Conservation (phyloP, 2,888 invertebrate species). For the Leucozona laternaria region DNA sequence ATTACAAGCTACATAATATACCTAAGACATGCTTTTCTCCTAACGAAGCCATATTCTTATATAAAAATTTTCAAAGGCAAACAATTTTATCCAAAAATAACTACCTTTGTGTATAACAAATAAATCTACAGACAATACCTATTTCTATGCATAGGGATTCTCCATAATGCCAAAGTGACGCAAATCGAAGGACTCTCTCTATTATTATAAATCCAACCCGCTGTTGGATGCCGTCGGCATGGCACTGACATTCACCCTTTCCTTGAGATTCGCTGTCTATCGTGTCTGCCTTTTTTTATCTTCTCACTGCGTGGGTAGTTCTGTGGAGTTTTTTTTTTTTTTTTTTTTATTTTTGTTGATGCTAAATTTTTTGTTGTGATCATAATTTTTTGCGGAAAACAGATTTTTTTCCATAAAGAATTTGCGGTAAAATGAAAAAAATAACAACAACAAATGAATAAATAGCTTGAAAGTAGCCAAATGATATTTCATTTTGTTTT, state of each 20-base stretch:
- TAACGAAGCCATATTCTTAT: conserved; percentile 36
- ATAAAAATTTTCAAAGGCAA: conserved; percentile 52
- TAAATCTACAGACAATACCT: neutral
- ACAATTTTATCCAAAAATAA: conserved; percentile 55
- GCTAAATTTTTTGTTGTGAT: conserved; percentile 48
- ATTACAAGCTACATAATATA: conserved; percentile 6
- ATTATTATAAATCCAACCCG: conserved; percentile 14
- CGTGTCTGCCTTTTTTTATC: conserved; percentile 32
- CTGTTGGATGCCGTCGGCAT: conserved; percentile 13
- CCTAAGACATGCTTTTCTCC: neutral
- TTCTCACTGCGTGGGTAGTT: conserved; percentile 51
- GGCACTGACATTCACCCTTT: conserved; percentile 43
- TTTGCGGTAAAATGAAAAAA: conserved; percentile 36
- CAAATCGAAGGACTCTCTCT: conserved; percentile 60
- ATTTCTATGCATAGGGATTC: conserved; percentile 34
- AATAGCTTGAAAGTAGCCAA: conserved; percentile 12
- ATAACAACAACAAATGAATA: neutral
- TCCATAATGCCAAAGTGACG: conserved; percentile 50
- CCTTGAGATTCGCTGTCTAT: conserved; percentile 6
- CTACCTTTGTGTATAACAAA: neutral
- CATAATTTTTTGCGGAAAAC: conserved; percentile 59
- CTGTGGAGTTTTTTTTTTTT: conserved; percentile 5
- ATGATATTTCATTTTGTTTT: conserved; percentile 4
- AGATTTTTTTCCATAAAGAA: conserved; percentile 37
- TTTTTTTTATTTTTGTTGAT: conserved; percentile 37